Conservation (phyloP, 1,140 invertebrate genomes). For the Brachionus rotundiformis region DNA sequence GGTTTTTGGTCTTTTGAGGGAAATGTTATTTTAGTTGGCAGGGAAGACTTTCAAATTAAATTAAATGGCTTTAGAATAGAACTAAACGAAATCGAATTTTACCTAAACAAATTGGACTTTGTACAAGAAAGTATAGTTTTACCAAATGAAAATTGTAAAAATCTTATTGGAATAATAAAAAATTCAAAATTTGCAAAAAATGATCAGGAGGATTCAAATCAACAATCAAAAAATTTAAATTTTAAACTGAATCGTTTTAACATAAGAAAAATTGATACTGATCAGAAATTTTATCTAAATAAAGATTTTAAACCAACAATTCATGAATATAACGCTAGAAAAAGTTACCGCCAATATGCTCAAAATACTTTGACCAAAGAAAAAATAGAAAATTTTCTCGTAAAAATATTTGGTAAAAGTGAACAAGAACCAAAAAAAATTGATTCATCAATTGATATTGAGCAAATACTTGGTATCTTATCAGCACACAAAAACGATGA, state of each 20-base stretch:
- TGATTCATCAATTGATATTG: background rate
- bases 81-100: constrained; percentile 27
- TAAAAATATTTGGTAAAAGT: background rate
- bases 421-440: background rate
- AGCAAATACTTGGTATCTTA: background rate
- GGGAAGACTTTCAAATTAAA: constrained; percentile 23
- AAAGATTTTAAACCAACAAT: background rate
- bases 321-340: background rate
- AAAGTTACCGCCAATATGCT: background rate
- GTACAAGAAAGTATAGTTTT: background rate
- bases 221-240: background rate
- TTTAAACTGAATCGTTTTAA: constrained; percentile 1
- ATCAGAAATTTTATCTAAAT: background rate
- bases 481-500: background rate
- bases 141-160: background rate
- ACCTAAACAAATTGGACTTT: background rate
- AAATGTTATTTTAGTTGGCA: background rate
- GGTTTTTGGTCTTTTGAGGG: background rate
- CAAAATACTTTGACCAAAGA: background rate
- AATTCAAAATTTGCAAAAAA: background rate
- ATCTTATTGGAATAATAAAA: background rate
- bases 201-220: background rate
- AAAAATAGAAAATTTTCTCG: background rate
- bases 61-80: background rate
- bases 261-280: background rate